Evolutionary conservation across 2,113 vertebrate genomes (phyloP).

Genomic region (Ellobius talpinus): DNA sequence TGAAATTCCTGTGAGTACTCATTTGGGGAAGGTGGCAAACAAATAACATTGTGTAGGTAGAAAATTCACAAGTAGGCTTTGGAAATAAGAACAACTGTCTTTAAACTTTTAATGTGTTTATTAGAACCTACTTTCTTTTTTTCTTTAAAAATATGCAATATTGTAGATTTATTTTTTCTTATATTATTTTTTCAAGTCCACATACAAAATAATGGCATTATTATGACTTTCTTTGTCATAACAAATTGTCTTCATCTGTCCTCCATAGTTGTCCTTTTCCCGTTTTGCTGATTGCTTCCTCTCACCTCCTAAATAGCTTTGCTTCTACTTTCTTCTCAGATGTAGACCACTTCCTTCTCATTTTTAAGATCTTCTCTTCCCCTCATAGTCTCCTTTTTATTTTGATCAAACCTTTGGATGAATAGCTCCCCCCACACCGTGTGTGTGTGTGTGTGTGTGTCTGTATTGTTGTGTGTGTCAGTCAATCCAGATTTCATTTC

Average conservation of each 20-base stretch:
- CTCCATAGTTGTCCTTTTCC: neutral
- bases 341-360: neutral
- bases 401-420: neutral
- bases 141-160: neutral
- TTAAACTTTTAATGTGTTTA: neutral
- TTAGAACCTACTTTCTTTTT: neutral
- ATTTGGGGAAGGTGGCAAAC: neutral
- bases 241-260: neutral
- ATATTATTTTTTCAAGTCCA: neutral
- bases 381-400: neutral
- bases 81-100: neutral
- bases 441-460: neutral
- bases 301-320: neutral
- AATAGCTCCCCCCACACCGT: neutral
- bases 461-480: neutral
- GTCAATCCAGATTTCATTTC: neutral
- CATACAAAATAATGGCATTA: neutral
- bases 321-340: neutral
- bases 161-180: neutral
- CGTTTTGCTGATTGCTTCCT: neutral
- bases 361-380: neutral
- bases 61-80: constrained; percentile 4
- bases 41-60: neutral
- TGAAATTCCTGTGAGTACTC: neutral
- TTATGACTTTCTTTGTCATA: neutral